Conservation (phyloP, 2,113 vertebrate genomes). For the Daboia siamensis region DNA sequence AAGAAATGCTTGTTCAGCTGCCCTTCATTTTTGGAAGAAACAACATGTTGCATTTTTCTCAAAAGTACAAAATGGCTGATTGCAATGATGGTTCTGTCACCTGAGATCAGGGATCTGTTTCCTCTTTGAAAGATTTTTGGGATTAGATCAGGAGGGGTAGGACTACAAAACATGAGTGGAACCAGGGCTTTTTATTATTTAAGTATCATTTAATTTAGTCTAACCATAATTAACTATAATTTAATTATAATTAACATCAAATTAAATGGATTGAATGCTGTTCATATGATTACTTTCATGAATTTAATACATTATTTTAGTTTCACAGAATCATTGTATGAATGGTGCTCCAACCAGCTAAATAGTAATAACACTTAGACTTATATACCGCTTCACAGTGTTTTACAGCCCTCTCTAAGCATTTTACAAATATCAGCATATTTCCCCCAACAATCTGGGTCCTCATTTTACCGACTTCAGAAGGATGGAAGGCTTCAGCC, state of each 20-base stretch:
- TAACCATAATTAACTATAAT: not conserved
- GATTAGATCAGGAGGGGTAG: not conserved
- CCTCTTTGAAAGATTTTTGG: not conserved
- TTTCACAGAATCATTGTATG: not conserved
- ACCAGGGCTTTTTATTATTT: not conserved
- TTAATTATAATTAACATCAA: not conserved
- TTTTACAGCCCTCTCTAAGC: too few species aligned
- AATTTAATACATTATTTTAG: not conserved
- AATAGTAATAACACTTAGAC: too few species aligned
- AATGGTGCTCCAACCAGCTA: not conserved
- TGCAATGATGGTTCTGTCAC: not conserved
- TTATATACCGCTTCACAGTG: too few species aligned
- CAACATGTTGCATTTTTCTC: not conserved
- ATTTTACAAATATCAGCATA: too few species aligned
- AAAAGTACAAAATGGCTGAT: not conserved
- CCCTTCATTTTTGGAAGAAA: not conserved
- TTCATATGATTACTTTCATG: not conserved
- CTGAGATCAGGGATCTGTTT: not conserved
- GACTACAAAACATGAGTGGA: not conserved
- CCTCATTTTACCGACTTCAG: too few species aligned
- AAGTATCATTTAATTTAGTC: not conserved
- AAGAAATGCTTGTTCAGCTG: not conserved
- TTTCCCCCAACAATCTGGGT: too few species aligned
- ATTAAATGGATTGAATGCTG: not conserved
- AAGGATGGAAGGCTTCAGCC: too few species aligned